A percentile compares a stretch with the other conserved stretches of the same genome.
Evolutionary conservation across 1,140 invertebrate species (phyloP).

Genomic region (Elysia chlorotica): DNA sequence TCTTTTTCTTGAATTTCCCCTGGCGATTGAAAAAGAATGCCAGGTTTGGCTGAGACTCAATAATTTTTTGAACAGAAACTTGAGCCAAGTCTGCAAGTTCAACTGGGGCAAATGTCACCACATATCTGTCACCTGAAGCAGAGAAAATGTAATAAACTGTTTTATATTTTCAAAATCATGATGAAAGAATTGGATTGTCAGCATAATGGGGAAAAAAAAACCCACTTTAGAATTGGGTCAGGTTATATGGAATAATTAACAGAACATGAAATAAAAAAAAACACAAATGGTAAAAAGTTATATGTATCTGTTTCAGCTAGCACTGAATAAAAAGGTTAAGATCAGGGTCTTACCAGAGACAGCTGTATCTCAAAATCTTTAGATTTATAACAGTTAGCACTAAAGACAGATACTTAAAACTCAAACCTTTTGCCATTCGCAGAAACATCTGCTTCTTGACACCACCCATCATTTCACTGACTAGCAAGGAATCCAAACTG

Average conservation of each 20-base stretch:
- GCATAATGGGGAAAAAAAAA: background rate
- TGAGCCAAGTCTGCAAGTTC: conserved; percentile 11
- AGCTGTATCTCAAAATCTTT: background rate
- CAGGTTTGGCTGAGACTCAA: conserved; percentile 5
- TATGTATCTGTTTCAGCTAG: background rate
- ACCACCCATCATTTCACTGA: conserved; percentile 5
- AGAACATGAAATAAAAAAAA: no score
- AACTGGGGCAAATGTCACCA: conserved; percentile 1
- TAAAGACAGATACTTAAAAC: no score
- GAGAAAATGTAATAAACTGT: background rate
- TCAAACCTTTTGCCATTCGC: no score
- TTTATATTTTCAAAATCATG: background rate
- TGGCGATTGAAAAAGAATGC: conserved; percentile 14
- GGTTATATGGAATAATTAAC: no score
- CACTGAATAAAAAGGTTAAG: background rate
- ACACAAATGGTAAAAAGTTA: background rate
- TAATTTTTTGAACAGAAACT: background rate
- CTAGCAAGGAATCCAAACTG: background rate
- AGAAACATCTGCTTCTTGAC: background rate
- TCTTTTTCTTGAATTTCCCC: conserved; percentile 16
- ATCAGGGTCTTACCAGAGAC: background rate
- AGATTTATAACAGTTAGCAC: no score
- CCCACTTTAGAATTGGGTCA: background rate
- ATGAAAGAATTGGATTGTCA: background rate
- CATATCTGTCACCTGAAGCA: conserved; percentile 14